phyloP scores from a whole-genome alignment of 2,888 invertebrate genomes.

The Caenorhabditis drosophilae region DNA sequence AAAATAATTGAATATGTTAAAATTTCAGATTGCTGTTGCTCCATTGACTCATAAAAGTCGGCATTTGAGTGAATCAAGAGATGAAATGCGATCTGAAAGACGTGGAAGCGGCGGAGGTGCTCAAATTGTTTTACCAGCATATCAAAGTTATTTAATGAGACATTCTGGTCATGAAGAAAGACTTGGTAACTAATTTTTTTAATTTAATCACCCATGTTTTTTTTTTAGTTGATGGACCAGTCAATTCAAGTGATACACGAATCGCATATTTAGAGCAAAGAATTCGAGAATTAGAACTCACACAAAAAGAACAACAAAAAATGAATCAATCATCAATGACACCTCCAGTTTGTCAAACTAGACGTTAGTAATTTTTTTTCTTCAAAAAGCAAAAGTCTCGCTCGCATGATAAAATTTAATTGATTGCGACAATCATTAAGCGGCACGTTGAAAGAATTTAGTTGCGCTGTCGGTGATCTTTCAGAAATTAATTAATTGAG shows the following conservation, averaged over 20 bases:
- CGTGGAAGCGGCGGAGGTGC: conserved; percentile 23
- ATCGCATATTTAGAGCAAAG: conserved; percentile 36
- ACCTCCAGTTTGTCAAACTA: conserved; percentile 8
- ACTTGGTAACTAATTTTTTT: conserved; percentile 14
- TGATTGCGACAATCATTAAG: no score
- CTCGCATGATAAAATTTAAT: no score
- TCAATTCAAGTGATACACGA: conserved; percentile 21
- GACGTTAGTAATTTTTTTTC: conserved; percentile 19
- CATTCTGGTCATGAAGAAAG: conserved; percentile 32
- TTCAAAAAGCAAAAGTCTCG: no score
- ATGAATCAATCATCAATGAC: conserved; percentile 9
- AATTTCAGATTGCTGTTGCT: conserved; percentile 48
- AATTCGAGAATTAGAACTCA: conserved; percentile 29
- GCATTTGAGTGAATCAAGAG: conserved; percentile 28
- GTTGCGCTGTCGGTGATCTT: no score
- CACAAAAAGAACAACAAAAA: conserved; percentile 13
- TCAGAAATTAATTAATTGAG: no score
- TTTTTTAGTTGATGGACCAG: conserved; percentile 37
- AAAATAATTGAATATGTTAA: background rate
- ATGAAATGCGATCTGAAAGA: conserved; percentile 25
- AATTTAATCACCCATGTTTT: background rate
- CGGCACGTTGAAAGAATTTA: no score
- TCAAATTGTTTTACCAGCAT: conserved; percentile 27
- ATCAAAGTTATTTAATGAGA: conserved; percentile 17
- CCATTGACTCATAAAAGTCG: conserved; percentile 39